Evolutionary conservation across 2,113 vertebrate species (phyloP).

Genomic region (Macrotis lagotis): DNA sequence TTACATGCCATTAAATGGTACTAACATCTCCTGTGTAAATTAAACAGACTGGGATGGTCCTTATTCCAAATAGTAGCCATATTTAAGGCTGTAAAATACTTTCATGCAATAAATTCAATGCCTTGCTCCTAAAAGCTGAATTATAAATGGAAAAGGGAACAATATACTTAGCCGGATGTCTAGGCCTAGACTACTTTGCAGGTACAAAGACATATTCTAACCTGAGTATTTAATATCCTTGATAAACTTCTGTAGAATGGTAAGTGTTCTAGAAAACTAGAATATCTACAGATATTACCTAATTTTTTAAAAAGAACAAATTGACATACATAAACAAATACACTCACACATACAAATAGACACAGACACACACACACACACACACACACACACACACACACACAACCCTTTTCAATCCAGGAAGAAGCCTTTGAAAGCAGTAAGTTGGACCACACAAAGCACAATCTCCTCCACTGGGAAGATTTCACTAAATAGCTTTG

Average conservation of each 20-base stretch:
- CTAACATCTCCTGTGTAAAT: constrained; percentile 86
- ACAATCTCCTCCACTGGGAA: constrained; percentile 41
- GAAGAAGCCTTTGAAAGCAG: neutral
- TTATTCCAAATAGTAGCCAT: constrained; percentile 77
- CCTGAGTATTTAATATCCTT: constrained; percentile 45
- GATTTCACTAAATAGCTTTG: constrained; percentile 48
- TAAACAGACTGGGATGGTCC: constrained; percentile 83
- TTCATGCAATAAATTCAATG: constrained; percentile 83
- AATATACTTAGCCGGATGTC: constrained; percentile 76
- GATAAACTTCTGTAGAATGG: constrained; percentile 23
- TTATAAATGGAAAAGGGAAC: constrained; percentile 82
- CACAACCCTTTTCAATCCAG: neutral
- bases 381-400: neutral
- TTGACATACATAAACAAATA: neutral
- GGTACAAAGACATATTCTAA: constrained; percentile 68
- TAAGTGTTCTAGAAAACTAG: constrained; percentile 54
- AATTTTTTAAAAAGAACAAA: constrained; percentile 45
- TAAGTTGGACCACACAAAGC: neutral
- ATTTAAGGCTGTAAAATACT: constrained; percentile 81
- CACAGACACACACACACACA: neutral
- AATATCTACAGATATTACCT: neutral
- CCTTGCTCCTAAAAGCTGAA: constrained; percentile 81
- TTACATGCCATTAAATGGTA: constrained; percentile 87
- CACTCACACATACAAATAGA: neutral
- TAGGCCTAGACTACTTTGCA: constrained; percentile 70